Conservation (phyloP, 2,113 vertebrate genomes). For the Cyanistes caeruleus region DNA sequence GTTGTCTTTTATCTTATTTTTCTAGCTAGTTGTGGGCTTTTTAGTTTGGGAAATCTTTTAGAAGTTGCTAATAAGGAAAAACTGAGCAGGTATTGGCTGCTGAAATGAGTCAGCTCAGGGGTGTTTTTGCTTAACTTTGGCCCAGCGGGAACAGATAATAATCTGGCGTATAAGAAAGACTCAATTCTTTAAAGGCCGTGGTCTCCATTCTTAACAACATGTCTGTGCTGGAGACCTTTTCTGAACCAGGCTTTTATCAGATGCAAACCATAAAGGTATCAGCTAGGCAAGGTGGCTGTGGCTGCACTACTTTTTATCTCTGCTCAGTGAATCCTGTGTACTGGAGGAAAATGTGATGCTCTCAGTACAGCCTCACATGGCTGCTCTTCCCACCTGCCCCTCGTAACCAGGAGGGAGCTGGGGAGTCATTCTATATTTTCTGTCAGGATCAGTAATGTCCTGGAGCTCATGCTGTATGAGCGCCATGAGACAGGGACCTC, state of each 20-base stretch:
- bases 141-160: background rate
- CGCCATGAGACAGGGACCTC: background rate
- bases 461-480: background rate
- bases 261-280: background rate
- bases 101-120: background rate
- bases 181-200: background rate
- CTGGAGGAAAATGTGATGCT: background rate
- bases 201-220: background rate
- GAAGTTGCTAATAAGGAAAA: conserved; percentile 7
- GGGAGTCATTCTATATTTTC: background rate
- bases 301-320: background rate
- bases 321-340: background rate
- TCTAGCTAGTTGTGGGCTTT: background rate
- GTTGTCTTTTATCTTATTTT: background rate
- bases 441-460: background rate
- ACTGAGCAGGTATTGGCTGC: background rate
- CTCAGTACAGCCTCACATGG: background rate
- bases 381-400: background rate
- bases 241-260: background rate
- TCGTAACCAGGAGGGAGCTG: background rate
- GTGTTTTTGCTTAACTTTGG: background rate
- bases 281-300: background rate
- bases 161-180: background rate
- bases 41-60: background rate
- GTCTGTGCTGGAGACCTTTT: background rate